Conservation (phyloP, 2,888 invertebrate species). For the Sericinus montela region DNA sequence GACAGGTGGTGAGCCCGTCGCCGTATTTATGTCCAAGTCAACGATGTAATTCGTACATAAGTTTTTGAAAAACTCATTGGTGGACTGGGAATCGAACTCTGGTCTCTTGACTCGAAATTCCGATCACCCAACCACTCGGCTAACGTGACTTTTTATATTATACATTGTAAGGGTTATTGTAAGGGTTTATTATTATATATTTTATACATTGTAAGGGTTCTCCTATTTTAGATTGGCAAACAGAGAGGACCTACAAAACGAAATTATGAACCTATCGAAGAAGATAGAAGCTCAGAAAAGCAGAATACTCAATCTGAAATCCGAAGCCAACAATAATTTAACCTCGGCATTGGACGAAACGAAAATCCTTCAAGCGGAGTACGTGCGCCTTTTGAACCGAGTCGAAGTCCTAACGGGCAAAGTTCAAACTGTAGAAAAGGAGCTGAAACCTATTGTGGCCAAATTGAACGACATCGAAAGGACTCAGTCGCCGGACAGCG, state of each 20-base stretch:
- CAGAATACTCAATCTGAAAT: slow-evolving; percentile 82
- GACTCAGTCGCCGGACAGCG: slow-evolving; percentile 68
- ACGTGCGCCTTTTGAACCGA: slow-evolving; percentile 59
- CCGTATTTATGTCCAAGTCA: no score
- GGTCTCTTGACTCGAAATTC: no score
- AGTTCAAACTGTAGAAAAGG: slow-evolving; percentile 83
- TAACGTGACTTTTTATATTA: no score
- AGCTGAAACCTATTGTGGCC: slow-evolving; percentile 73
- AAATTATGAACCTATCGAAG: slow-evolving; percentile 81
- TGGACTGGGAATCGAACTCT: no score
- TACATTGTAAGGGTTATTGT: no score
- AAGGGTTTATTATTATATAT: no score
- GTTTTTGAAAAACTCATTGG: no score
- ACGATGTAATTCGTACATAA: no score
- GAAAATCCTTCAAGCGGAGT: slow-evolving; percentile 83
- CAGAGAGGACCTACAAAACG: slow-evolving; percentile 90
- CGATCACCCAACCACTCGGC: no score
- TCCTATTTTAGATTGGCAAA: slow-evolving; percentile 82
- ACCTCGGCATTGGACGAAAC: slow-evolving; percentile 85
- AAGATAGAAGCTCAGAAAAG: slow-evolving; percentile 83
- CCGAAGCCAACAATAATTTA: slow-evolving; percentile 82
- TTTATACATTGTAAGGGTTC: background rate
- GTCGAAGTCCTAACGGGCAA: slow-evolving; percentile 84
- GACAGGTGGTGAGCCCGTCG: no score
- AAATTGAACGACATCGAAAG: slow-evolving; percentile 66